Conservation (phyloP, 2,113 vertebrate species). For the Andinoacara biseriatus region DNA sequence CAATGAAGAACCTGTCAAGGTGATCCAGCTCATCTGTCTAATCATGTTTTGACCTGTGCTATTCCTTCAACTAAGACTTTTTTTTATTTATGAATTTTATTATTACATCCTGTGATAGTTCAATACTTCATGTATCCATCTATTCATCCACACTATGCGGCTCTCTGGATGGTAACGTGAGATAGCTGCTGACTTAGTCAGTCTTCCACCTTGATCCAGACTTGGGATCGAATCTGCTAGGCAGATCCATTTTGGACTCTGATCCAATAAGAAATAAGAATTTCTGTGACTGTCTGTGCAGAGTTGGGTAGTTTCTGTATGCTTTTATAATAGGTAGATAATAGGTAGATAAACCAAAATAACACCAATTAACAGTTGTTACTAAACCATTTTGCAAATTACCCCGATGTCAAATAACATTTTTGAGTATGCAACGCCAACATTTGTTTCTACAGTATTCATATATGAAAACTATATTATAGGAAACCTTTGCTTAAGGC, state of each 20-base stretch:
- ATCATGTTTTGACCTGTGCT: not conserved
- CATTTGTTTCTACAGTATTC: not conserved
- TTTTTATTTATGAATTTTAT: not conserved
- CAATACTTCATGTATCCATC: not conserved
- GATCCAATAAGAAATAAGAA: not conserved
- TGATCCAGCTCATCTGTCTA: constrained; percentile 77
- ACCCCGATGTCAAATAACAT: not conserved
- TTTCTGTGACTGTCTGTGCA: not conserved
- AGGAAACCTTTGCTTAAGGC: not conserved
- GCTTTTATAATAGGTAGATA: not conserved
- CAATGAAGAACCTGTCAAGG: constrained; percentile 88
- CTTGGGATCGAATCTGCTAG: not conserved
- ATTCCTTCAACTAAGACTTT: not conserved
- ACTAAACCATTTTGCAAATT: not conserved
- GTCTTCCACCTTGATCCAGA: not conserved
- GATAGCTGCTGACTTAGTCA: not conserved
- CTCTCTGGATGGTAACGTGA: not conserved
- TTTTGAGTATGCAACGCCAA: not conserved
- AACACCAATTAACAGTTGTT: not conserved
- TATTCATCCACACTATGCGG: not conserved
- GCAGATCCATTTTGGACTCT: not conserved
- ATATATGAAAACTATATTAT: not conserved
- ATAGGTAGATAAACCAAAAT: not conserved
- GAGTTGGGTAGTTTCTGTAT: not conserved
- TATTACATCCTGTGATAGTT: not conserved